phyloP scores from a whole-genome alignment of 2,888 invertebrate species.

The Hedya salicella region DNA sequence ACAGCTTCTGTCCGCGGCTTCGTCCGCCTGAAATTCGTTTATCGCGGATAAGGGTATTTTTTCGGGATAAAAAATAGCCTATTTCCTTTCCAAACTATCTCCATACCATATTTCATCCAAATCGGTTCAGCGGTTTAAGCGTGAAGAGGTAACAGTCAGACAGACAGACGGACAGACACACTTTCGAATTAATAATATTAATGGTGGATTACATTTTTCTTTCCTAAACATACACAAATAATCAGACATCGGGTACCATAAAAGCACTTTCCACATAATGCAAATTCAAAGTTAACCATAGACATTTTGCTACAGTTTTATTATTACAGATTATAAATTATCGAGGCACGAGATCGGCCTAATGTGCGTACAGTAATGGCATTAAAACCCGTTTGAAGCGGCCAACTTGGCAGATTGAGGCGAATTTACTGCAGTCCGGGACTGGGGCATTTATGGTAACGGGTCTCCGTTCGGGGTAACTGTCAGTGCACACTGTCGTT shows the following conservation, averaged over 20 bases:
- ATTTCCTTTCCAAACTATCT: too few species aligned
- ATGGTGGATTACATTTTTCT: too few species aligned
- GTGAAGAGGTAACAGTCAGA: too few species aligned
- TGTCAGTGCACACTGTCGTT: slow-evolving; percentile 19
- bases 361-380: slow-evolving; percentile 40
- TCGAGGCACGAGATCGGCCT: slow-evolving; percentile 12
- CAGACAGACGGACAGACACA: too few species aligned
- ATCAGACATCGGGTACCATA: not conserved
- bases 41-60: too few species aligned
- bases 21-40: too few species aligned
- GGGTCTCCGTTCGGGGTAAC: slow-evolving; percentile 33
- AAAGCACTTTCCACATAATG: slow-evolving; percentile 7
- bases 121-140: too few species aligned
- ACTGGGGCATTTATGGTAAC: slow-evolving; percentile 34
- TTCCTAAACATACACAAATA: slow-evolving; percentile 1
- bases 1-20: too few species aligned
- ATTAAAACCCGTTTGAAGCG: slow-evolving; percentile 39
- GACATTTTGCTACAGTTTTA: slow-evolving; percentile 19
- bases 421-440: slow-evolving; percentile 23
- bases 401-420: slow-evolving; percentile 21
- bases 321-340: slow-evolving; percentile 31
- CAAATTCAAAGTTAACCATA: slow-evolving; percentile 17
- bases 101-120: too few species aligned
- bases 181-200: too few species aligned
- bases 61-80: too few species aligned